These are phyloP conservation scores for Brachionus paranguensis DNA, from an alignment of 1,140 invertebrate species.

Conservation along the genomic window DNA sequence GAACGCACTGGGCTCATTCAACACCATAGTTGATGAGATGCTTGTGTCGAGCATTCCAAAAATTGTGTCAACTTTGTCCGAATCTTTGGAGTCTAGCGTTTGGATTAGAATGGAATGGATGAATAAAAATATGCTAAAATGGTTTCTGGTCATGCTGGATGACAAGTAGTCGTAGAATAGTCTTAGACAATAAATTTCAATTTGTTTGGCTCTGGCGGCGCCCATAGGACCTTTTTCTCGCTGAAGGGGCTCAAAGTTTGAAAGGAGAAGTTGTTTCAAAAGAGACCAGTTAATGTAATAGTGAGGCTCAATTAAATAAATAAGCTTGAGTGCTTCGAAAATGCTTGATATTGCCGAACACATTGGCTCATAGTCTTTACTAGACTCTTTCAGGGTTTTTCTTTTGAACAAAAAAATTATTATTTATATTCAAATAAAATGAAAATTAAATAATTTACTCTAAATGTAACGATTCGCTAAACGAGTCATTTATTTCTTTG, in stretches of 20 bases:
- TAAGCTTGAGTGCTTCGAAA: background rate
- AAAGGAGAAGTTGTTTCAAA: background rate
- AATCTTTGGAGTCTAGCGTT: background rate
- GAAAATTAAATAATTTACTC: background rate
- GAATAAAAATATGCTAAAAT: constrained; percentile 24
- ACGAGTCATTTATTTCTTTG: constrained; percentile 21
- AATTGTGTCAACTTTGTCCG: background rate
- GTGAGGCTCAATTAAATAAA: background rate
- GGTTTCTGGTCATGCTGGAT: background rate
- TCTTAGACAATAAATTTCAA: background rate
- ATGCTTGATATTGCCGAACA: background rate
- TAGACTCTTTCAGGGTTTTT: background rate
- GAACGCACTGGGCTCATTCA: background rate
- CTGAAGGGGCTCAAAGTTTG: background rate
- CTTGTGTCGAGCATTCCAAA: background rate
- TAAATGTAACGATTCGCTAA: constrained; percentile 19
- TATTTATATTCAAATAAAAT: background rate
- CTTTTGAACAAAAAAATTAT: background rate
- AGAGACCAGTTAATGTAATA: constrained; percentile 33
- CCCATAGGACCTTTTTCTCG: constrained; percentile 21
- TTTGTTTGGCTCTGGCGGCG: constrained; percentile 2
- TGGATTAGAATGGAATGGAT: constrained; percentile 26
- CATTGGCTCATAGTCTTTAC: background rate
- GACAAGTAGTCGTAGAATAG: background rate
- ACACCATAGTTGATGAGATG: background rate